Evolutionary conservation across 2,113 vertebrate genomes (phyloP), one percentile per base, ranked within the genome.

Genomic region (Osmerus eperlanus): DNA sequence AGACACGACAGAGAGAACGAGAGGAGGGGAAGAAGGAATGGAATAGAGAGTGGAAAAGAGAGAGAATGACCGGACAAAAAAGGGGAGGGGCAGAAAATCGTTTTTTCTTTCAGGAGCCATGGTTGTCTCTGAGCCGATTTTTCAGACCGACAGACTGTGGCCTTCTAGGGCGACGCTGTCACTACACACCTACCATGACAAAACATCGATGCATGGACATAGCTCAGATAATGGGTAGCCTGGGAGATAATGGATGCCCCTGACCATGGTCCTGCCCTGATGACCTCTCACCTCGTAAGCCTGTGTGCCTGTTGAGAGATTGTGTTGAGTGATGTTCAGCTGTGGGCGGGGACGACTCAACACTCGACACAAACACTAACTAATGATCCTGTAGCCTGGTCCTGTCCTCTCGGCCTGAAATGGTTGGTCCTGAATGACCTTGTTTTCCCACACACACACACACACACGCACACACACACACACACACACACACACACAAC

Each of bases 301-400:
- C 56, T 76, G 59, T 73, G 58, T 65, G 63, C 53, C 36, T 32
- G 55, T 58, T 66, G 72, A 73, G 53, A 78, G 65, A 73, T 4
- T 3, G 36, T n/a, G 21, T 29, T 73, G 64, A 73, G 64, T 28
- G 71, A 67, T 66, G 53, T 41, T 72, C 64, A 67, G 74, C 56
- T 81, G 72, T 63, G 78, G 58, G 65, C 67, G 12, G 51, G 65
- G 32, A 71, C 74, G 70, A 70, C 72, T 77, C 77, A 75, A 67
- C 68, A 70, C 69, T 63, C 28, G 61, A 19, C 19, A 67, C 81
- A 60, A 82, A 73, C 67, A 65, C 23, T 41, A 41, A 59, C 36
- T 76, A 47, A 72, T 47, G 53, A 58, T 65, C 3, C 61, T 66
- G 53, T 76, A 55, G 53, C 53, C 68, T 66, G 72, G 65, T 61